Percentiles rank a stretch among this genome's conserved stretches.
These are phyloP conservation scores for Brenthis hecate DNA, from an alignment of 2,888 invertebrate genomes.

Conservation along the genomic window DNA sequence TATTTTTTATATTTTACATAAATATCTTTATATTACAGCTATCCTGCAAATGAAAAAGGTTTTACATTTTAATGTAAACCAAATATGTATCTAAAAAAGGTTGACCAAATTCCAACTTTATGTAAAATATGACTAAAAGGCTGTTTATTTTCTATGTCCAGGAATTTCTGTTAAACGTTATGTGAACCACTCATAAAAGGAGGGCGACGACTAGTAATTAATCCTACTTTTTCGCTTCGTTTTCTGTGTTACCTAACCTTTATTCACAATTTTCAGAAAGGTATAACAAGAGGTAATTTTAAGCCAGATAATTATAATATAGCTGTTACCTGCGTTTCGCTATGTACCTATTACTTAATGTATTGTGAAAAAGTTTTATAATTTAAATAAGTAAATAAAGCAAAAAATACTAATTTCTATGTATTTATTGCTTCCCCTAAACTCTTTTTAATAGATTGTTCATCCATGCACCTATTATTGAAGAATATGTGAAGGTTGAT, in stretches of 20 bases:
- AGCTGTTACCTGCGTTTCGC: no score
- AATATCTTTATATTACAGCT: no score
- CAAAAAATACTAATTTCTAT: no score
- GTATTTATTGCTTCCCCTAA: no score
- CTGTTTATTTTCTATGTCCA: constrained; percentile 21
- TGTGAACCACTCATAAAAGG: constrained; percentile 16
- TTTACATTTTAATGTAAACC: background rate
- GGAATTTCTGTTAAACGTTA: constrained; percentile 26
- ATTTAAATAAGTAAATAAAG: no score
- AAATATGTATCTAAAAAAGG: background rate
- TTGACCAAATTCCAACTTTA: constrained; percentile 12
- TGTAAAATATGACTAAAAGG: constrained; percentile 11
- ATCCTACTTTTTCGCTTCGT: constrained; percentile 20
- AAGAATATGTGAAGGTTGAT: no score
- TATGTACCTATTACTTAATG: no score
- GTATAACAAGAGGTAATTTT: constrained; percentile 7
- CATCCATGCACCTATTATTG: no score
- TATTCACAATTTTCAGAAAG: constrained; percentile 11
- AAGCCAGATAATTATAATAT: background rate
- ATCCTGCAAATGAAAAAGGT: background rate
- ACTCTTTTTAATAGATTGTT: no score
- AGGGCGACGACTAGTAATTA: constrained; percentile 24
- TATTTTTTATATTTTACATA: no score
- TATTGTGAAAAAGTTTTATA: no score
- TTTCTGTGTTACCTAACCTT: constrained; percentile 8